Percentiles rank a stretch among this genome's conserved stretches.
Evolutionary conservation across 2,113 vertebrate species (phyloP).

Genomic region (Xenopus laevis): DNA sequence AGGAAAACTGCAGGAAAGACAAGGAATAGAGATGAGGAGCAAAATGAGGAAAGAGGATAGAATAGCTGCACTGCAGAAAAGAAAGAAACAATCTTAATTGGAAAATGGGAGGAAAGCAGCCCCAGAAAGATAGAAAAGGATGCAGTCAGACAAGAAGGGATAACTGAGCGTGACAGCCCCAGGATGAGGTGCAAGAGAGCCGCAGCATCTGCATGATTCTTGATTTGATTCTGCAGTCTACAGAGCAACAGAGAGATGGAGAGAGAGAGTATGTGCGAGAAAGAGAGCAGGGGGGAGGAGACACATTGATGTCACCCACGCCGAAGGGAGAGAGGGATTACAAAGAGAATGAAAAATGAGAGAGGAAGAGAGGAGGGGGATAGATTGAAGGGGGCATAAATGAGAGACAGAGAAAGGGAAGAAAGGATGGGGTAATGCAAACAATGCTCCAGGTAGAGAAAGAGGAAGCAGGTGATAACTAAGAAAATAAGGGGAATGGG

Average conservation of each 20-base stretch:
- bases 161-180: constrained; percentile 21
- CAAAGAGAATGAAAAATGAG: constrained; percentile 44
- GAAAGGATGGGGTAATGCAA: not conserved
- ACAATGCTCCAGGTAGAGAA: too few species aligned
- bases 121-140: constrained; percentile 9
- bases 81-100: not conserved
- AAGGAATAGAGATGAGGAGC: not conserved
- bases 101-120: not conserved
- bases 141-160: constrained; percentile 10
- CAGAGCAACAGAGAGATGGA: constrained; percentile 26
- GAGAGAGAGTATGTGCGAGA: constrained; percentile 47
- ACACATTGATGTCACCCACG: constrained; percentile 44
- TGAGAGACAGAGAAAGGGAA: constrained; percentile 4
- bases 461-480: not conserved
- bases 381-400: constrained; percentile 30
- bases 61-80: not conserved
- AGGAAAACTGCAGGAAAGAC: not conserved
- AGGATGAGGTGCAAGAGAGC: constrained; percentile 16
- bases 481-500: too few species aligned
- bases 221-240: constrained; percentile 35
- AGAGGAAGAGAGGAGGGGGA: constrained; percentile 45
- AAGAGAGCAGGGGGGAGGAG: constrained; percentile 47
- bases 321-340: constrained; percentile 47
- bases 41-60: not conserved
- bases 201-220: constrained; percentile 44